Base-by-base conservation (phyloP, 1,140 invertebrate species). In the Bombus sylvicola region DNA sequence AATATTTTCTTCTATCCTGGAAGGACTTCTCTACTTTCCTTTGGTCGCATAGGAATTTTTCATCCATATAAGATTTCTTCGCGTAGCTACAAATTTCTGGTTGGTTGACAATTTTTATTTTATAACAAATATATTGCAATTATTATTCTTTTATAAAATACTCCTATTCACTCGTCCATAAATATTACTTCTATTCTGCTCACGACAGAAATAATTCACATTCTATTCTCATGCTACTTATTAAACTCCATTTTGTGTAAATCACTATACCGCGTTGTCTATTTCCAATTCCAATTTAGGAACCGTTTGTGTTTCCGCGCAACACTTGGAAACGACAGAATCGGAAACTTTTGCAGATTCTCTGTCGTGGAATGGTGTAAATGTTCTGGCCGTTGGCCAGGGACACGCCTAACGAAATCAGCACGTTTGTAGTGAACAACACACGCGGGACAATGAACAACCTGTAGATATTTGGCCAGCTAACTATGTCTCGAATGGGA, bases 381-480 rank as follows among this genome's bases (percentile, higher is more conserved):
- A 92, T 85, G 91, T 86, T 84, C 88, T 94, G 93, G 93, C 91
- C 31, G 15, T 31, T 28, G 75, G 91, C 93, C 93, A 93, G 88
- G 57, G 89, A 75, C 83, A 74, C 87, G 82, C 87, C 88, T 92
- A 92, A 93, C 91, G 89, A 93, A 93, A 93, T 93, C 87, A 92
- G 90, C 89, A 91, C 88, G 88, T 93, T 93, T 90, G 89, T 93
- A 91, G 83, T 79, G 87, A 92, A 90, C 84, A 92, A 86, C 90
- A 85, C 88, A 87, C 85, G 69, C 81, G 89, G 86, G 90, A 92
- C 90, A 92, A 92, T 91, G 92, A 93, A 91, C 93, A 93, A 93
- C 93, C 92, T 94, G 93, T 94, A 92, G 93, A 92, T 93, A 88
- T 92, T 92, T 90, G 87, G 90, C 84, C 86, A 85, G 84, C 80